Conservation (phyloP, 1,140 invertebrate species). For the Cyrtorhinus lividipennis region DNA sequence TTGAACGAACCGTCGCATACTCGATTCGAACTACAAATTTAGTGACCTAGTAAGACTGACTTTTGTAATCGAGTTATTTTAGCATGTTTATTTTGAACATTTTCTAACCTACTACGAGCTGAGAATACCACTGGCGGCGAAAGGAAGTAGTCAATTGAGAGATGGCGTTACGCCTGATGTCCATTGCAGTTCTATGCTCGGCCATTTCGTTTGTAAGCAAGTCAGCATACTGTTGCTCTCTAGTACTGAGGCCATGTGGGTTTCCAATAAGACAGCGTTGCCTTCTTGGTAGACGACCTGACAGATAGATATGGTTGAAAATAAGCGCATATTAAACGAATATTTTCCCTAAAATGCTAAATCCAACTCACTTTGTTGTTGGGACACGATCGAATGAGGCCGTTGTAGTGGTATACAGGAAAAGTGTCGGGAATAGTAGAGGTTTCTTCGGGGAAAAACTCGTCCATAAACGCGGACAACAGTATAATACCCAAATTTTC, state of each 20-base stretch:
- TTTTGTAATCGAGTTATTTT: too few species aligned
- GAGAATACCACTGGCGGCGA: too few species aligned
- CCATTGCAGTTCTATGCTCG: slow-evolving; percentile 71
- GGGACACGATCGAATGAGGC: slow-evolving; percentile 62
- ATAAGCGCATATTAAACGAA: too few species aligned
- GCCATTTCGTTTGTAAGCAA: slow-evolving; percentile 88
- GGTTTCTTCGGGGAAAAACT: slow-evolving; percentile 74
- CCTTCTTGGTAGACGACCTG: slow-evolving; percentile 66
- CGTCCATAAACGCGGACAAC: slow-evolving; percentile 79
- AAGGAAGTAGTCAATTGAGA: slow-evolving; percentile 65
- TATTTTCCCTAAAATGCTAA: too few species aligned
- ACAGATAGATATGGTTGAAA: too few species aligned
- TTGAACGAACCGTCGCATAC: too few species aligned
- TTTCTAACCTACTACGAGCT: too few species aligned
- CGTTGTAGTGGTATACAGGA: slow-evolving; percentile 79
- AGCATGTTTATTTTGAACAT: too few species aligned
- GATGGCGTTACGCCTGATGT: slow-evolving; percentile 53
- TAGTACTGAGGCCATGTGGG: slow-evolving; percentile 62
- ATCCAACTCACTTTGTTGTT: slow-evolving; percentile 47
- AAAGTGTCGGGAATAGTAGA: slow-evolving; percentile 66
- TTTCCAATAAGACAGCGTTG: slow-evolving; percentile 65
- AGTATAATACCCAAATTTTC: slow-evolving; percentile 85
- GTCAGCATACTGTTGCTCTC: slow-evolving; percentile 76
- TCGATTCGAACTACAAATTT: too few species aligned
- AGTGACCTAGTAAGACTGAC: too few species aligned